Conservation (phyloP, 2,888 invertebrate species). For the Spilosoma lubricipeda region DNA sequence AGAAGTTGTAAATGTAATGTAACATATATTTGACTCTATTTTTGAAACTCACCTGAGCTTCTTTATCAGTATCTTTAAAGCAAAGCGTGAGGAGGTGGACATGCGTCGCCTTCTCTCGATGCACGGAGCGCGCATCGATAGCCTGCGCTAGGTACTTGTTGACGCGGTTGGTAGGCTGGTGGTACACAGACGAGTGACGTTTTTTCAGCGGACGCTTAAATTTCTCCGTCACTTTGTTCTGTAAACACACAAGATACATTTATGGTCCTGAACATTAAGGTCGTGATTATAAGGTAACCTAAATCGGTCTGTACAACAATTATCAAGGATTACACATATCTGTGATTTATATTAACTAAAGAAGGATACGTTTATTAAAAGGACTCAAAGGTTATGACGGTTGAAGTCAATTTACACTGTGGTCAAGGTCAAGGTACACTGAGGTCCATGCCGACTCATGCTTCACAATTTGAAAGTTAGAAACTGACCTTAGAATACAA, state of each 20-base stretch:
- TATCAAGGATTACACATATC: conserved; percentile 42
- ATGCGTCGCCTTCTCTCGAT: conserved; percentile 95
- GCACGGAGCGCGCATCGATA: conserved; percentile 95
- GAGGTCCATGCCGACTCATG: conserved; percentile 82
- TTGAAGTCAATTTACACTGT: conserved; percentile 36
- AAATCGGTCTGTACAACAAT: conserved; percentile 53
- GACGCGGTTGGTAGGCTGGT: conserved; percentile 95
- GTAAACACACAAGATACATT: conserved; percentile 68
- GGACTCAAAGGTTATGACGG: conserved; percentile 3
- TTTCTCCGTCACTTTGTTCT: conserved; percentile 95
- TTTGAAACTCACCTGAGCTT: conserved; percentile 88
- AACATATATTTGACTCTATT: not conserved
- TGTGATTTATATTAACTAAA: conserved; percentile 50
- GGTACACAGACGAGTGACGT: conserved; percentile 94
- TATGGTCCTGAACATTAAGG: conserved; percentile 45
- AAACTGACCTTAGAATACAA: conserved; percentile 83
- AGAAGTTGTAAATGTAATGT: not conserved
- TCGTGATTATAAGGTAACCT: conserved; percentile 34
- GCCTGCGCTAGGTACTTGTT: conserved; percentile 97
- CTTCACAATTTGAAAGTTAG: conserved; percentile 66
- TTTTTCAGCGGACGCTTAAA: conserved; percentile 95
- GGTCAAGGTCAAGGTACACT: conserved; percentile 65
- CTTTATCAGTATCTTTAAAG: conserved; percentile 94
- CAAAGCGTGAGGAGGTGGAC: conserved; percentile 94
- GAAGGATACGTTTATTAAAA: conserved; percentile 31